phyloP scores from a whole-genome alignment of 1,140 invertebrate species.

The Bursaphelenchus mucronatus region DNA sequence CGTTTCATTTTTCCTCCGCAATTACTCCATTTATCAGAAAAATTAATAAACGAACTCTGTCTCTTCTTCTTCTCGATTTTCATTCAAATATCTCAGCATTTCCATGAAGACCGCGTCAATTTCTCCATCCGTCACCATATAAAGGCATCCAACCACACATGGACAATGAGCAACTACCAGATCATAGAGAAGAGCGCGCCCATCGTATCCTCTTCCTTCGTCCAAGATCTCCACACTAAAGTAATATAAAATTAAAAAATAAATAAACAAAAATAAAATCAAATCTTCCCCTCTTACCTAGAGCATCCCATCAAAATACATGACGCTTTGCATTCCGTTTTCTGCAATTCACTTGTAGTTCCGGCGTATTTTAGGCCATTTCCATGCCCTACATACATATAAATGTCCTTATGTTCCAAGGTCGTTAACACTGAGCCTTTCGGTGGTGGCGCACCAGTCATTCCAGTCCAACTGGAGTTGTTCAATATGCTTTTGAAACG shows the following conservation, averaged over 20 bases:
- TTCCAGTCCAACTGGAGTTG: slow-evolving; percentile 40
- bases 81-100: slow-evolving; percentile 26
- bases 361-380: slow-evolving; percentile 46
- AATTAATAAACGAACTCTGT: no score
- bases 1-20: no score
- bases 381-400: slow-evolving; percentile 53
- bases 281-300: slow-evolving; percentile 30
- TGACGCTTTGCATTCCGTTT: slow-evolving; percentile 46
- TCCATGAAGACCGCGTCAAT: slow-evolving; percentile 48
- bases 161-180: slow-evolving; percentile 49
- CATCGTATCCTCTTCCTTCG: slow-evolving; percentile 47
- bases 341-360: slow-evolving; percentile 18
- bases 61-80: no score
- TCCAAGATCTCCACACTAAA: slow-evolving; percentile 46
- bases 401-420: slow-evolving; percentile 40
- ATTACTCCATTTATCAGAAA: no score
- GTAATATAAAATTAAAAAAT: slow-evolving; percentile 11
- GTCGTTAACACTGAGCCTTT: slow-evolving; percentile 29
- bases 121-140: slow-evolving; percentile 57
- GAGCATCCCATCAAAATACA: slow-evolving; percentile 53
- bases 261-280: not conserved
- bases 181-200: slow-evolving; percentile 44
- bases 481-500: slow-evolving; percentile 35
- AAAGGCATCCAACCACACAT: slow-evolving; percentile 52
- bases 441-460: slow-evolving; percentile 37